phyloP scores from a whole-genome alignment of 2,888 invertebrate genomes.

The Elysia crispata region DNA sequence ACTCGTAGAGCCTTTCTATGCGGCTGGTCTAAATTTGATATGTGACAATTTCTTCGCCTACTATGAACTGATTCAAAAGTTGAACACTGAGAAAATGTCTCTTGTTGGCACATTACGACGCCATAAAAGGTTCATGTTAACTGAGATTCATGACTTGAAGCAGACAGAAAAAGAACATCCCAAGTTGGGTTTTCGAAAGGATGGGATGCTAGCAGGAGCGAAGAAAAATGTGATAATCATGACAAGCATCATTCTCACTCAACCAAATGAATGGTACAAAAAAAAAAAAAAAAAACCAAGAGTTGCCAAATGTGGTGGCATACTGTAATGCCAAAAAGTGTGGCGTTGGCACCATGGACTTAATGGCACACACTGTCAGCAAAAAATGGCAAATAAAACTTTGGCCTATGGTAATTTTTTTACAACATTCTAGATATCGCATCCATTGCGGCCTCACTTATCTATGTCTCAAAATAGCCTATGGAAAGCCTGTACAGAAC shows the following conservation, averaged over 20 bases:
- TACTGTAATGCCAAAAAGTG: conserved; percentile 52
- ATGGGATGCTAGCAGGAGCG: conserved; percentile 16
- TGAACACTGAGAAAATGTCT: background rate
- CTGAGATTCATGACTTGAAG: conserved; percentile 9
- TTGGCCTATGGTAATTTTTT: conserved; percentile 51
- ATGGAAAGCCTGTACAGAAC: background rate
- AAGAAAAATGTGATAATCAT: conserved; percentile 25
- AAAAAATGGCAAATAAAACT: conserved; percentile 40
- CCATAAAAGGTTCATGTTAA: conserved; percentile 1
- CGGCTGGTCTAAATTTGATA: background rate
- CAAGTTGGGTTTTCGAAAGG: background rate
- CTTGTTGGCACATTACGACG: conserved; percentile 17
- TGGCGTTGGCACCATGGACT: conserved; percentile 51
- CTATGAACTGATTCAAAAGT: background rate
- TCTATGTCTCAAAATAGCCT: conserved; percentile 45
- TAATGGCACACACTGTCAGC: conserved; percentile 46
- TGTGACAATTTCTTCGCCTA: background rate
- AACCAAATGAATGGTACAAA: background rate
- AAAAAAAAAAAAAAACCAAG: background rate
- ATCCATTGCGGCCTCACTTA: conserved; percentile 50
- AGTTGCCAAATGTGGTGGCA: conserved; percentile 51
- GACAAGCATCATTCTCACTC: conserved; percentile 23
- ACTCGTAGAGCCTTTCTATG: background rate
- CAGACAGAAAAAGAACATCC: background rate
- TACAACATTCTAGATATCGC: conserved; percentile 53